These are phyloP conservation scores for Lophochroa leadbeateri DNA, from an alignment of 2,113 vertebrate species.

Conservation along the genomic window DNA sequence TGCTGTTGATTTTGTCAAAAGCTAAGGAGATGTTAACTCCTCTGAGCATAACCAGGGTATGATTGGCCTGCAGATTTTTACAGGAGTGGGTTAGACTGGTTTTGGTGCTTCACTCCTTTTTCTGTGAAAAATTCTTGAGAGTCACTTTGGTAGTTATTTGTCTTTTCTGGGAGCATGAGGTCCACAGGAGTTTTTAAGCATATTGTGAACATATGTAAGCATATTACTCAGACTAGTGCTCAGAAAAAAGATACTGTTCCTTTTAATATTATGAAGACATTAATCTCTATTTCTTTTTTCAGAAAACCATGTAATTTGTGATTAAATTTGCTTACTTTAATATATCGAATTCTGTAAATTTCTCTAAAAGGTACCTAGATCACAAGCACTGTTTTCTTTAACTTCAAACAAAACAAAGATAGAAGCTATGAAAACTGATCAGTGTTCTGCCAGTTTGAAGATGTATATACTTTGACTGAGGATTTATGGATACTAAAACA, in stretches of 20 bases:
- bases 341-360: neutral
- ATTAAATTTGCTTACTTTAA: neutral
- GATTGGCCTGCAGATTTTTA: neutral
- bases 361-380: neutral
- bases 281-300: neutral
- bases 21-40: neutral
- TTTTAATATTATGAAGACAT: neutral
- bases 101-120: neutral
- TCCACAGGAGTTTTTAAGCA: neutral
- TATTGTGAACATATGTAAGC: neutral
- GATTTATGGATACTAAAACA: conserved; percentile 1
- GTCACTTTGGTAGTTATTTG: neutral
- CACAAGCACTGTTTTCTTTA: neutral
- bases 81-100: neutral
- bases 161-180: neutral
- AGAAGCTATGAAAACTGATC: neutral
- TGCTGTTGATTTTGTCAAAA: neutral
- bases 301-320: neutral
- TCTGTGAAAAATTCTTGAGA: neutral
- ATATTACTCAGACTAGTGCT: neutral
- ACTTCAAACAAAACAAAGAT: neutral
- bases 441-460: neutral
- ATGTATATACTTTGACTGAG: neutral
- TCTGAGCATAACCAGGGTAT: accelerated
- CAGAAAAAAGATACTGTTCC: neutral